A percentile compares a stretch with the other conserved stretches of the same genome.
Conservation (phyloP, 2,888 invertebrate species). For the Chironomus tentans region DNA sequence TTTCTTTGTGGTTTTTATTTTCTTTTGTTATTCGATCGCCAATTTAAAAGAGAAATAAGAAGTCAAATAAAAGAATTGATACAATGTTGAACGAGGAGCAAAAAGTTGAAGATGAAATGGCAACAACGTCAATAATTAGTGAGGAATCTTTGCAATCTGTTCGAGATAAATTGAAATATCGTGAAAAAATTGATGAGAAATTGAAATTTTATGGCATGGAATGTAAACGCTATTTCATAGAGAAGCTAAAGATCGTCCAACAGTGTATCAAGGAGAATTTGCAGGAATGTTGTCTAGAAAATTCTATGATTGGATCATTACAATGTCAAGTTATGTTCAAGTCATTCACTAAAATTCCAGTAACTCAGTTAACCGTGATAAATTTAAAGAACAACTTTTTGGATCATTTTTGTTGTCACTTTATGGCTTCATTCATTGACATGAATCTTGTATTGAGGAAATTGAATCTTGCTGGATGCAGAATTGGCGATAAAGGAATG, state of each 20-base stretch:
- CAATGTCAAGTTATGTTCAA: constrained; percentile 9
- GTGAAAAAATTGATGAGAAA: background rate
- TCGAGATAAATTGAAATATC: background rate
- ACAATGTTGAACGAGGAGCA: background rate
- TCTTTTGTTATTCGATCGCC: too few species aligned
- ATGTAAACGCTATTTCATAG: background rate
- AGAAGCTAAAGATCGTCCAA: background rate
- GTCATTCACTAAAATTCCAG: background rate
- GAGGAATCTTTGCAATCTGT: background rate
- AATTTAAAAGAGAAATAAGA: too few species aligned
- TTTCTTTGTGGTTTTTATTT: too few species aligned
- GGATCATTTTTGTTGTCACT: constrained; percentile 17
- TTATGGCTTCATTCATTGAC: constrained; percentile 25
- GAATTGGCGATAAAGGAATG: constrained; percentile 26
- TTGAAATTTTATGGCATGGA: background rate
- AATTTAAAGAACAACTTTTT: background rate
- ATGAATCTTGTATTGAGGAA: constrained; percentile 5
- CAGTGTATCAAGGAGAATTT: background rate
- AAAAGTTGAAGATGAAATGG: background rate
- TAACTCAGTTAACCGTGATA: background rate
- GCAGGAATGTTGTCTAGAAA: background rate
- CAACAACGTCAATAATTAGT: background rate
- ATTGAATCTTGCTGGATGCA: constrained; percentile 28
- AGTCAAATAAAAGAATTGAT: too few species aligned
- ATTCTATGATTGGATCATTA: background rate